Evolutionary conservation across 2,797 vertebrate species (phyloP).

Genomic region (Phalloptychus januarius): DNA sequence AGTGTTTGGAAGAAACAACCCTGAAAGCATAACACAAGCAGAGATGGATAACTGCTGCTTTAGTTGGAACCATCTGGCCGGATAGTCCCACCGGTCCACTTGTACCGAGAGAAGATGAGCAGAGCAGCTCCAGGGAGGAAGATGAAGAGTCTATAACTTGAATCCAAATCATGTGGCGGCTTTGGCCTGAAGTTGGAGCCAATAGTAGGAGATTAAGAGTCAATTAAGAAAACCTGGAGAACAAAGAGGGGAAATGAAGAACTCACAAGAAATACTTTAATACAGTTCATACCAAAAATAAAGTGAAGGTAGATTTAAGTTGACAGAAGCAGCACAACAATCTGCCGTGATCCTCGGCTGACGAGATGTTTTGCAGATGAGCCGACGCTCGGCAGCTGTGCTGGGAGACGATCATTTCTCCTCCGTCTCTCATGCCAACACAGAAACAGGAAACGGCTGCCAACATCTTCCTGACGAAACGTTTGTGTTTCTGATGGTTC

Average conservation of each 20-base stretch:
- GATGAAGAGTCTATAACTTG: background rate
- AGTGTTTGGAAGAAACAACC: background rate
- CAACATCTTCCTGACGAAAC: background rate
- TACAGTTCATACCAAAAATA: background rate
- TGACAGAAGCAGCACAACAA: background rate
- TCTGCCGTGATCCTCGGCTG: background rate
- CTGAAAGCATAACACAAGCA: background rate
- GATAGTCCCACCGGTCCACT: background rate
- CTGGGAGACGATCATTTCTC: background rate
- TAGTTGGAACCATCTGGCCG: background rate
- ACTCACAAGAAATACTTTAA: background rate
- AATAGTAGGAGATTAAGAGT: background rate
- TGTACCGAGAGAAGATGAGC: background rate
- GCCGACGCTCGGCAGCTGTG: background rate
- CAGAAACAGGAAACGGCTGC: background rate
- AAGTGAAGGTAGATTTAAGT: background rate
- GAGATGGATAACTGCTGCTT: background rate
- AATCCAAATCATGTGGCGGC: background rate
- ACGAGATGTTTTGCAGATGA: background rate
- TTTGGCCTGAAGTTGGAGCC: background rate
- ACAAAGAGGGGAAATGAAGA: background rate
- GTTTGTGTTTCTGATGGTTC: background rate
- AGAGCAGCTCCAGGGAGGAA: background rate
- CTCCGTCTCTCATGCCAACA: background rate
- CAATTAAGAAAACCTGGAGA: background rate